These are phyloP conservation scores for Acropternis orthonyx DNA, from an alignment of 2,797 vertebrate species.

Conservation along the genomic window DNA sequence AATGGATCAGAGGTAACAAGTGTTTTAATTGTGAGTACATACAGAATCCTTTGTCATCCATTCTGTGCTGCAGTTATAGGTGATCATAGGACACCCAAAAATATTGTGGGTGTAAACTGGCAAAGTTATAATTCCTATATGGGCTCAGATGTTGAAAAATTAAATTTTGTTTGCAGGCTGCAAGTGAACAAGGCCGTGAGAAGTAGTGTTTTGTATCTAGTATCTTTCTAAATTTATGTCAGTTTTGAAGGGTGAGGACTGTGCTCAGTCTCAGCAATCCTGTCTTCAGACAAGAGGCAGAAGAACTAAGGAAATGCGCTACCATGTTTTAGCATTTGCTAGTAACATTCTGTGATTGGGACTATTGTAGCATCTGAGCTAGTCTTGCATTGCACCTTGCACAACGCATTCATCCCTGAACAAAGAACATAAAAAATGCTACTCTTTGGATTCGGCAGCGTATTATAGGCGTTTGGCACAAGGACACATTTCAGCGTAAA, in stretches of 20 bases:
- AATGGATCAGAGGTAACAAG: neutral
- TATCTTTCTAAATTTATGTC: neutral
- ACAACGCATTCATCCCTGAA: slow-evolving; percentile 23
- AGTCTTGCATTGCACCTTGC: slow-evolving; percentile 48
- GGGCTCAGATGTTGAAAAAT: neutral
- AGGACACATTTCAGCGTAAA: slow-evolving; percentile 6
- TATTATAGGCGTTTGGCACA: slow-evolving; percentile 15
- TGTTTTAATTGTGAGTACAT: neutral
- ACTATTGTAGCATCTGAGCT: neutral
- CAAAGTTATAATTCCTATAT: neutral
- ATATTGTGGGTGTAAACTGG: neutral
- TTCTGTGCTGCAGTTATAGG: neutral
- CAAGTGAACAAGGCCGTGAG: neutral
- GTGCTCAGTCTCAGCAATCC: neutral
- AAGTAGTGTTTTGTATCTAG: neutral
- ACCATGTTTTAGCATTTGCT: neutral
- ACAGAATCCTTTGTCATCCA: neutral
- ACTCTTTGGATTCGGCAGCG: neutral
- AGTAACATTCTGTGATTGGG: neutral
- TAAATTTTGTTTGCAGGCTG: neutral
- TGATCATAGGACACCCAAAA: neutral
- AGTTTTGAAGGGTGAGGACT: neutral
- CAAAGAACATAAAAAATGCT: slow-evolving; percentile 42
- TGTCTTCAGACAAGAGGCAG: neutral
- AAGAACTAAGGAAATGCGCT: slow-evolving; percentile 7